These are phyloP conservation scores for Porites divaricata DNA, from an alignment of 92 coral and sea anemone species.

Conservation along the genomic window DNA sequence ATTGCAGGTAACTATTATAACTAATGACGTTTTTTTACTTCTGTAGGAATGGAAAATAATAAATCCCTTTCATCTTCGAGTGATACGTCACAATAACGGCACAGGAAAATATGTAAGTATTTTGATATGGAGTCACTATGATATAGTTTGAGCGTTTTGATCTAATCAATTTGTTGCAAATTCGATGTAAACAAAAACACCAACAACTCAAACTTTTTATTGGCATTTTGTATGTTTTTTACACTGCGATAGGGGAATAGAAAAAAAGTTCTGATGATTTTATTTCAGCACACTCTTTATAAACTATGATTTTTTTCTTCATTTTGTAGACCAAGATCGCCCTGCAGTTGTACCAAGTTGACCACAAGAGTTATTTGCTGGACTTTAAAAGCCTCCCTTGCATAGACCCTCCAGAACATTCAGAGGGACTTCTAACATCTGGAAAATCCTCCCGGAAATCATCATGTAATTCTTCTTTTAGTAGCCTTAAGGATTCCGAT, in stretches of 20 bases:
- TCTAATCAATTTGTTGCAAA: background rate
- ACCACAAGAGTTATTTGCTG: conserved; percentile 91
- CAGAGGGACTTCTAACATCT: conserved; percentile 35
- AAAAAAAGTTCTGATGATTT: too few relatives aligned
- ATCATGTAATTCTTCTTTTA: conserved; percentile 91
- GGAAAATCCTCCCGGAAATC: conserved; percentile 81
- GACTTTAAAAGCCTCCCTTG: conserved; percentile 94
- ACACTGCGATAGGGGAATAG: too few relatives aligned
- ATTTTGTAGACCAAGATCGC: conserved; percentile 84
- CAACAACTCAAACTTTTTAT: too few relatives aligned
- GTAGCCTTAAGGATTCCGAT: conserved; percentile 87
- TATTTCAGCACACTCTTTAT: too few relatives aligned
- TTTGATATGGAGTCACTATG: too few relatives aligned
- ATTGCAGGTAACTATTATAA: background rate
- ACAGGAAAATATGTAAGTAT: conserved; percentile 89
- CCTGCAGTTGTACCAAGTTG: conserved; percentile 95
- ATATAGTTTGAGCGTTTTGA: too few relatives aligned
- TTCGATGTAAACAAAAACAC: too few relatives aligned
- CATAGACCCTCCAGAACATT: conserved; percentile 48
- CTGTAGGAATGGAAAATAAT: conserved; percentile 94
- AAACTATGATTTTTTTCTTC: background rate
- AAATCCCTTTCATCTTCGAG: conserved; percentile 93
- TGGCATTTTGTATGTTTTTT: too few relatives aligned
- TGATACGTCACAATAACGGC: conserved; percentile 76
- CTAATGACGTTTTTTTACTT: background rate